These are phyloP conservation scores for Oscheius sp. DNA, from an alignment of 2,888 invertebrate genomes.

Conservation along the genomic window DNA sequence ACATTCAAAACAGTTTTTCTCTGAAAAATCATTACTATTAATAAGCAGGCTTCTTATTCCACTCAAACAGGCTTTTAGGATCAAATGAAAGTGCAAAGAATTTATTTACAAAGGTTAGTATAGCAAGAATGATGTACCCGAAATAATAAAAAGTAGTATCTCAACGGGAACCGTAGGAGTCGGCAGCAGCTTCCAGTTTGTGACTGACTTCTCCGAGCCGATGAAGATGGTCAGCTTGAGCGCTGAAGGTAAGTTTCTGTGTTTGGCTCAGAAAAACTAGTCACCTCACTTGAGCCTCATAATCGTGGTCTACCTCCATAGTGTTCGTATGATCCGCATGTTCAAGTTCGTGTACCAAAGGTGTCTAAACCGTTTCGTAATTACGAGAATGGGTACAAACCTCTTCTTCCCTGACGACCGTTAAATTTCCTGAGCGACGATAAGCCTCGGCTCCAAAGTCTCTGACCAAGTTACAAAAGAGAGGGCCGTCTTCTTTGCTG, in stretches of 20 bases:
- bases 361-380: neutral
- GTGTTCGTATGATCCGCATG: neutral
- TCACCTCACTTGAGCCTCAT: conserved; percentile 14
- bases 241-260: neutral
- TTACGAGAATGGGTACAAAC: neutral
- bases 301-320: neutral
- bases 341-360: conserved; percentile 4
- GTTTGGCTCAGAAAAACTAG: neutral
- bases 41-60: too few relatives aligned
- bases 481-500: conserved; percentile 49
- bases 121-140: too few relatives aligned
- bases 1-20: too few relatives aligned
- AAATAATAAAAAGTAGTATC: too few relatives aligned
- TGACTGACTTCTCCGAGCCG: too few relatives aligned
- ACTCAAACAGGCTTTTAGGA: too few relatives aligned
- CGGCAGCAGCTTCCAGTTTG: too few relatives aligned
- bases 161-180: too few relatives aligned
- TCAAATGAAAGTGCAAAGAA: too few relatives aligned
- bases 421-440: conserved; percentile 37
- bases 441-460: conserved; percentile 53
- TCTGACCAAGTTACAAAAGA: conserved; percentile 51
- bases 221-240: too few relatives aligned
- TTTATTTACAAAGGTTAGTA: too few relatives aligned
- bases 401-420: conserved; percentile 4
- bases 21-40: too few relatives aligned